These are phyloP conservation scores for Apodemia zela DNA, from an alignment of 2,888 invertebrate species.

Conservation along the genomic window DNA sequence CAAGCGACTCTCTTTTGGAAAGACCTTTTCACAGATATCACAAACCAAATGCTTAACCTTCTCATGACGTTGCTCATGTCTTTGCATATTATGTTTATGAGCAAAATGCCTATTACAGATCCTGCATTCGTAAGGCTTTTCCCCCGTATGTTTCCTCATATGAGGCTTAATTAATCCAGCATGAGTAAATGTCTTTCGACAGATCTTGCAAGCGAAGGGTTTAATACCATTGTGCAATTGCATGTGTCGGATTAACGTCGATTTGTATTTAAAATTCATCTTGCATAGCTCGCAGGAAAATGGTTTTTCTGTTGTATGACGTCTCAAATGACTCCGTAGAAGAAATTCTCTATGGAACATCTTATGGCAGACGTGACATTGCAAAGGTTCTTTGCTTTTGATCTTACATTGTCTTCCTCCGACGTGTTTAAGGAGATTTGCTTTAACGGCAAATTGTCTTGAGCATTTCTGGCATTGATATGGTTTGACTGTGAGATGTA, in stretches of 20 bases:
- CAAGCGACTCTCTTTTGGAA: slow-evolving; percentile 55
- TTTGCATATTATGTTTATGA: slow-evolving; percentile 56
- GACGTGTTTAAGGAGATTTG: slow-evolving; percentile 38
- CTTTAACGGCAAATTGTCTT: slow-evolving; percentile 36
- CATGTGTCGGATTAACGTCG: slow-evolving; percentile 49
- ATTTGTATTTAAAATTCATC: slow-evolving; percentile 50
- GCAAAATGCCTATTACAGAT: slow-evolving; percentile 53
- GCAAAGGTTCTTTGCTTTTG: slow-evolving; percentile 27
- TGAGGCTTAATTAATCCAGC: slow-evolving; percentile 47
- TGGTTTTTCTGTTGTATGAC: slow-evolving; percentile 38
- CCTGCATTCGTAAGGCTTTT: slow-evolving; percentile 44
- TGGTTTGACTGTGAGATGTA: slow-evolving; percentile 39
- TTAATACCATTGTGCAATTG: slow-evolving; percentile 45
- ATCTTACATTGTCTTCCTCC: slow-evolving; percentile 32
- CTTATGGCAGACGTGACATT: slow-evolving; percentile 39
- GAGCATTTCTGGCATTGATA: slow-evolving; percentile 38
- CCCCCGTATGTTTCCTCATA: slow-evolving; percentile 49
- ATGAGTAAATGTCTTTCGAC: slow-evolving; percentile 41
- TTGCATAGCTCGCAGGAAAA: slow-evolving; percentile 38
- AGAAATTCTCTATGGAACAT: slow-evolving; percentile 38
- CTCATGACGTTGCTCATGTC: slow-evolving; percentile 48
- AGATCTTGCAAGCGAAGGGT: slow-evolving; percentile 41
- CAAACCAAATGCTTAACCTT: slow-evolving; percentile 52
- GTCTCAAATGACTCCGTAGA: slow-evolving; percentile 37
- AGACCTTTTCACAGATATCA: slow-evolving; percentile 53